phyloP scores from a whole-genome alignment of 2,113 vertebrate species.

The Strix aluco region DNA sequence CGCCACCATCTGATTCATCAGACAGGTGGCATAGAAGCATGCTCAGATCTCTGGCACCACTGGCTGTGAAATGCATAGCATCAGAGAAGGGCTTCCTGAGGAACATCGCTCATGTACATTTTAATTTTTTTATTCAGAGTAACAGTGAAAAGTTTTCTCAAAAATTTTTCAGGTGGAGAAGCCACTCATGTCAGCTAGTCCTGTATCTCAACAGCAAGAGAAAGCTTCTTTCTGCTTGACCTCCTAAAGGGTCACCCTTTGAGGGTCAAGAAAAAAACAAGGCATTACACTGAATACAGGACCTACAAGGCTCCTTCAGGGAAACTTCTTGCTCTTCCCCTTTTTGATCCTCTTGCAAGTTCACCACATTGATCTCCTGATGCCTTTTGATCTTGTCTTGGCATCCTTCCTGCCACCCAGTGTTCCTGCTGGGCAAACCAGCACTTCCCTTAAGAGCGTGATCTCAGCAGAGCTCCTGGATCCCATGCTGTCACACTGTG shows the following conservation, averaged over 20 bases:
- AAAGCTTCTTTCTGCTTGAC: not conserved
- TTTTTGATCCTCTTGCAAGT: not conserved
- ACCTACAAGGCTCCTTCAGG: not conserved
- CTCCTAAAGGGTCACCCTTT: not conserved
- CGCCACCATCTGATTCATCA: not conserved
- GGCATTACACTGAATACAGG: not conserved
- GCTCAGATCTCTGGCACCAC: not conserved
- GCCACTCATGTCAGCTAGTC: not conserved
- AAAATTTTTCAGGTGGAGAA: not conserved
- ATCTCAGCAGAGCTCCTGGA: not conserved
- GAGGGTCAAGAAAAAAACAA: not conserved
- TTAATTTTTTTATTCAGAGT: not conserved
- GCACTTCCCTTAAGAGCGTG: not conserved
- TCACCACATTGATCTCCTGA: not conserved
- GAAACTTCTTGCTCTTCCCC: not conserved
- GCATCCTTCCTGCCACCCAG: not conserved
- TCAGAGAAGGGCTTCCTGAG: not conserved
- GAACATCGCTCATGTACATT: not conserved
- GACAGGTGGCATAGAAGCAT: not conserved
- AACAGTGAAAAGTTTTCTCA: not conserved
- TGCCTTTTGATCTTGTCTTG: not conserved
- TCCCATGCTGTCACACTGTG: not conserved
- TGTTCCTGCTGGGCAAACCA: not conserved
- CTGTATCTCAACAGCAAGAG: not conserved
- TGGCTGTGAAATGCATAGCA: rapidly evolving